These are phyloP conservation scores for Acromyrmex charruanus DNA, from an alignment of 1,140 invertebrate genomes.

Conservation along the genomic window DNA sequence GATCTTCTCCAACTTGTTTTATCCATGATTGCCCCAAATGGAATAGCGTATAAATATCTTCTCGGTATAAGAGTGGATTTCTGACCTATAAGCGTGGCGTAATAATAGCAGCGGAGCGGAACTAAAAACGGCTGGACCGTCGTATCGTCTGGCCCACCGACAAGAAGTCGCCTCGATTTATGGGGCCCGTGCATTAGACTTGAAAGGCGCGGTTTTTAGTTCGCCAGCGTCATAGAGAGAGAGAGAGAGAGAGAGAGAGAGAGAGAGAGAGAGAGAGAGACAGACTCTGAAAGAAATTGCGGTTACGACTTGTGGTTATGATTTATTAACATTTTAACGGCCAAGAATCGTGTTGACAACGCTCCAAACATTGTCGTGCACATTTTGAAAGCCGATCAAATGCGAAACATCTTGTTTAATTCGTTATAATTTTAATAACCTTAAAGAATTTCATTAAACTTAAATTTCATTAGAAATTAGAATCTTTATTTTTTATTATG, in stretches of 20 bases:
- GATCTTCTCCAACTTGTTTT: conserved; percentile 54
- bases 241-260: conserved; percentile 30
- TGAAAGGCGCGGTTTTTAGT: conserved; percentile 55
- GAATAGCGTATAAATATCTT: conserved; percentile 57
- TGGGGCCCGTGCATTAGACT: conserved; percentile 60
- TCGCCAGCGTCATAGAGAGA: conserved; percentile 2
- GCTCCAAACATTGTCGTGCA: conserved; percentile 13
- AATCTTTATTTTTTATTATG: not conserved
- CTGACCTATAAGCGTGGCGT: conserved; percentile 57
- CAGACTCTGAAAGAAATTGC: conserved; percentile 53
- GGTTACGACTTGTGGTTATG: conserved; percentile 53
- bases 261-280: conserved; percentile 22
- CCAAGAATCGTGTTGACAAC: conserved; percentile 29
- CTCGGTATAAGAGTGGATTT: conserved; percentile 56
- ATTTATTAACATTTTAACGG: conserved; percentile 58
- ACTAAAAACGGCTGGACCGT: conserved; percentile 62
- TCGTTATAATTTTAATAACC: not conserved
- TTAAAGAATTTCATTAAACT: not conserved
- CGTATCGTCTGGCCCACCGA: conserved; percentile 61
- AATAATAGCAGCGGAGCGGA: conserved; percentile 61
- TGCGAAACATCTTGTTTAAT: conserved; percentile 2
- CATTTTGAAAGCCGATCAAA: not conserved
- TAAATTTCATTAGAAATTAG: too few species aligned
- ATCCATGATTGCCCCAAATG: conserved; percentile 64
- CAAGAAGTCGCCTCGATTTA: conserved; percentile 60